These are phyloP conservation scores for Lamellibrachia luymesi DNA, from an alignment of 1,140 invertebrate species.

Conservation along the genomic window DNA sequence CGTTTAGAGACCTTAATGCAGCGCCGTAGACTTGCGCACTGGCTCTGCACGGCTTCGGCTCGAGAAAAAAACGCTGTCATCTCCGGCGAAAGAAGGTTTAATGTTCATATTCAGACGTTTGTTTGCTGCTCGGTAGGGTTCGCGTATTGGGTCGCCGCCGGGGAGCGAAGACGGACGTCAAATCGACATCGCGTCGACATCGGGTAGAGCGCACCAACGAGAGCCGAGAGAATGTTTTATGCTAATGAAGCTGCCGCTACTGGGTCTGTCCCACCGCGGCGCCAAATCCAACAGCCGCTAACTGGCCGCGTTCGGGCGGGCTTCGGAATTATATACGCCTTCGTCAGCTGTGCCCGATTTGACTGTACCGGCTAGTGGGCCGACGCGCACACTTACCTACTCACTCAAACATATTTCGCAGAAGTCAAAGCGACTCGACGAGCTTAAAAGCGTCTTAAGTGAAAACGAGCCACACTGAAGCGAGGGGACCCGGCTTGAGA, in stretches of 20 bases:
- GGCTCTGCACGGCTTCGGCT: background rate
- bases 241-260: background rate
- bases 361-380: background rate
- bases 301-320: background rate
- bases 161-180: background rate
- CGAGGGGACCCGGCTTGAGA: background rate
- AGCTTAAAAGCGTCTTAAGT: background rate
- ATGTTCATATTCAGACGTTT: background rate
- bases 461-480: background rate
- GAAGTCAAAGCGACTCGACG: background rate
- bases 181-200: background rate
- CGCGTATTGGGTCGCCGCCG: background rate
- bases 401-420: background rate
- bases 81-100: background rate
- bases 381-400: background rate
- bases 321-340: background rate
- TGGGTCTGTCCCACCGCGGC: background rate
- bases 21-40: background rate
- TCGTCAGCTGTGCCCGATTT: background rate
- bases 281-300: background rate
- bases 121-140: background rate
- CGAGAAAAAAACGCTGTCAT: background rate
- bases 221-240: background rate
- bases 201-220: background rate
- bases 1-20: background rate